phyloP scores from a whole-genome alignment of 2,797 vertebrate genomes.

The Pteropus rufus region DNA sequence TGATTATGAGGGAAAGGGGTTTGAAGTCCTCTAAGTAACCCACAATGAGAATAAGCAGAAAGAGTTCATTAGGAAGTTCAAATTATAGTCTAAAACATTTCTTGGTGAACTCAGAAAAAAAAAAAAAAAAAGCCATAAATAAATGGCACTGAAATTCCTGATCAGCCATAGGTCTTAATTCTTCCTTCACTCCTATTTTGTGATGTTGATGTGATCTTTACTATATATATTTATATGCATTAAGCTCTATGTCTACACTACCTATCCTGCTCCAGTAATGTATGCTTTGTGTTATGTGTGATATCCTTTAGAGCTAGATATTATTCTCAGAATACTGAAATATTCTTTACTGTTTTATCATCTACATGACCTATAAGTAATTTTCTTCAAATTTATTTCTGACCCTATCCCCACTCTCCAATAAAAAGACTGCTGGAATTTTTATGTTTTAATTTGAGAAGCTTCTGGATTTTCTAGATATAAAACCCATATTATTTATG shows the following conservation, averaged over 20 bases:
- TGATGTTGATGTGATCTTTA: background rate
- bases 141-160: background rate
- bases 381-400: slow-evolving; percentile 30
- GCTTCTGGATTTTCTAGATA: background rate
- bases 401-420: background rate
- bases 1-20: background rate
- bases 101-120: background rate
- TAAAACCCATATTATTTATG: background rate
- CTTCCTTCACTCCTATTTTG: background rate
- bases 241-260: background rate
- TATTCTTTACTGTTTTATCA: background rate
- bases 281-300: background rate
- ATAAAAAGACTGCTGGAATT: background rate
- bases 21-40: background rate
- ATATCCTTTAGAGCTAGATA: background rate
- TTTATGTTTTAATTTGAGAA: slow-evolving; percentile 25
- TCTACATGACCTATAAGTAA: background rate
- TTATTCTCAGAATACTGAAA: slow-evolving; percentile 31
- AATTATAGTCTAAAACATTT: background rate
- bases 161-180: background rate
- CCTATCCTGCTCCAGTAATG: background rate
- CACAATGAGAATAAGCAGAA: background rate
- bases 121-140: background rate
- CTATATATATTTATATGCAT: background rate
- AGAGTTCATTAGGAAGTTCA: background rate